Percentiles rank a stretch among this genome's conserved stretches.
phyloP scores from a whole-genome alignment of 2,113 vertebrate genomes.

The Clinocottus analis region DNA sequence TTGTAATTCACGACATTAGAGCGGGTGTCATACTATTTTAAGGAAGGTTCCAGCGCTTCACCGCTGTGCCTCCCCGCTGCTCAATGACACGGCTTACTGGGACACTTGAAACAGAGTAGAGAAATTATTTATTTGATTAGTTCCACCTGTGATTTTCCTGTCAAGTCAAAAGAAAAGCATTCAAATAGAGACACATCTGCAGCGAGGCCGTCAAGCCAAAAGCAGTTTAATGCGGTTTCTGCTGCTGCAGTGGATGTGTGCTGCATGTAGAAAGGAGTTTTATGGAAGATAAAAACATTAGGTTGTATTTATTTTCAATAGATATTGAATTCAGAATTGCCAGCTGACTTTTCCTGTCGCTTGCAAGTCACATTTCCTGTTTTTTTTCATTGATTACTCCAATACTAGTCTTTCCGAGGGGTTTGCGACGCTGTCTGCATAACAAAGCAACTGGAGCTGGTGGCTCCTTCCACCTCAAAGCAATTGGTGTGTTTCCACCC shows the following conservation, averaged over 20 bases:
- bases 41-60: not conserved
- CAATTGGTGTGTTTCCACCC: not conserved
- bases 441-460: not conserved
- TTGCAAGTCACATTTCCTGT: not conserved
- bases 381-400: not conserved
- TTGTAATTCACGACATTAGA: not conserved
- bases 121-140: constrained; percentile 6
- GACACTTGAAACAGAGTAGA: not conserved
- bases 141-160: not conserved
- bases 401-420: not conserved
- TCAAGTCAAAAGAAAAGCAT: not conserved
- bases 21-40: not conserved
- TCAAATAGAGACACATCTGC: not conserved
- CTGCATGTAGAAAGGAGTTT: not conserved
- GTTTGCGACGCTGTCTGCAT: not conserved
- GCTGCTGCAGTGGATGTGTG: too few relatives aligned
- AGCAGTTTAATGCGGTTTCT: not conserved
- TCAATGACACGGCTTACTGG: not conserved
- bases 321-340: not conserved
- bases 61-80: not conserved
- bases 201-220: not conserved
- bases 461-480: not conserved
- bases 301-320: not conserved
- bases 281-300: not conserved
- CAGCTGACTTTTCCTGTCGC: not conserved